Evolutionary conservation across 1,140 invertebrate species (phyloP), one percentile per base, ranked within the genome.

Genomic region (Phymastichus coffea): DNA sequence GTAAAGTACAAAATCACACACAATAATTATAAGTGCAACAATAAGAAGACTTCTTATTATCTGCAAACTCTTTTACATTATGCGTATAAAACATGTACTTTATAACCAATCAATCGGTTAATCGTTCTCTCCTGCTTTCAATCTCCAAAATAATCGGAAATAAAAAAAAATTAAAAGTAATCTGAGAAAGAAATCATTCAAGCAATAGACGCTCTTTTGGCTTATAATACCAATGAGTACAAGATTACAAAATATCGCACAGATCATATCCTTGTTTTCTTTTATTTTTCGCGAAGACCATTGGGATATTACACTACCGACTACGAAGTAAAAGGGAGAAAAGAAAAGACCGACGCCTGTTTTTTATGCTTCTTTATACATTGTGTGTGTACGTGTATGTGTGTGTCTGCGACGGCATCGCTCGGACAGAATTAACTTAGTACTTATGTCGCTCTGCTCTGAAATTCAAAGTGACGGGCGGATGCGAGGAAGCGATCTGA

Each of bases 21-120:
- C n/a, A n/a, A n/a, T 51, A 23, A 30, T 49, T 41, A 41, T 41
- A 20, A 20, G 6, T 44, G 30, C 30, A 52, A 37, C 48, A 58
- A 44, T 52, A 46, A 51, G 54, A 51, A 41, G 14, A 58, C 64
- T 46, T 68, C 54, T 68, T 57, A 61, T 65, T 66, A 66, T 66
- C 69, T 65, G 58, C 60, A 68, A 64, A 63, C 60, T 64, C 65
- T 41, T 69, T 67, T 68, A 70, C 67, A 68, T 58, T 61, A 62
- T 67, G 57, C 59, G 56, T 66, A 66, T 69, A 69, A 70, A 70
- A 70, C 63, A 66, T 68, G 69, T 68, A 70, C 66, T 61, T 61
- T 64, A n/a, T 57, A 65, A 60, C 14, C 47, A 57, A 57, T 62
- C 63, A 47, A 62, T 56, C 30, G 47, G 48, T 64, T 46, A 43